Percentiles rank a stretch among this genome's conserved stretches.
phyloP scores from a whole-genome alignment of 2,888 invertebrate genomes.

The Helobdella robusta region DNA sequence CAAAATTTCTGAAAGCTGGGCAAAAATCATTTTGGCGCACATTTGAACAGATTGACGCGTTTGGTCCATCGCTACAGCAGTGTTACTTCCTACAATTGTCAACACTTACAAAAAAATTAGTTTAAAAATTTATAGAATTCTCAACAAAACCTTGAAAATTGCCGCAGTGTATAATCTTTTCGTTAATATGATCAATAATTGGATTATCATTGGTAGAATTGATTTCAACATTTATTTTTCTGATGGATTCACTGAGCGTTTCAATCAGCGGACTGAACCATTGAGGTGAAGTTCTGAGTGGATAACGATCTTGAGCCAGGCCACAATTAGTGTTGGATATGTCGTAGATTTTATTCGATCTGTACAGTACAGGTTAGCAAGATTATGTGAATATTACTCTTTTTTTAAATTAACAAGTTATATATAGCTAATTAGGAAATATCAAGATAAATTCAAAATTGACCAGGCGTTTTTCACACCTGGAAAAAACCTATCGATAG shows the following conservation, averaged over 20 bases:
- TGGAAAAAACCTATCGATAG: no score
- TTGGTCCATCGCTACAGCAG: slow-evolving; percentile 37
- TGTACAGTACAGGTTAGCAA: not conserved
- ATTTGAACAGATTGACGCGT: slow-evolving; percentile 36
- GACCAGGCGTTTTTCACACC: no score
- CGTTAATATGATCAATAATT: slow-evolving; percentile 33
- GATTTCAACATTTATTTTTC: slow-evolving; percentile 31
- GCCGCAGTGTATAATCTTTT: slow-evolving; percentile 34
- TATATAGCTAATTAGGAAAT: no score
- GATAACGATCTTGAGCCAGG: slow-evolving; percentile 34
- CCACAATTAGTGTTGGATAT: slow-evolving; percentile 1
- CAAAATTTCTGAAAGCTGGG: slow-evolving; percentile 37
- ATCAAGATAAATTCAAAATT: no score
- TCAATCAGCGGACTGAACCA: slow-evolving; percentile 36
- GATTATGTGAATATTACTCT: not conserved
- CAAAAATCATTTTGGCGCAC: slow-evolving; percentile 38
- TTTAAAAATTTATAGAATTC: not conserved
- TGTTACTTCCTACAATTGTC: slow-evolving; percentile 23
- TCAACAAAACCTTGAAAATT: slow-evolving; percentile 35
- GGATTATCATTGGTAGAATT: slow-evolving; percentile 38
- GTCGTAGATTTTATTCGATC: no score
- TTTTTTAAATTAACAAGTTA: not conserved
- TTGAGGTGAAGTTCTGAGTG: slow-evolving; percentile 35
- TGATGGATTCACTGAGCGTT: slow-evolving; percentile 27
- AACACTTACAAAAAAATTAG: not conserved